Percentiles rank a stretch among this genome's conserved stretches.
These are phyloP conservation scores for Sycophila sp. DNA, from an alignment of 1,140 invertebrate genomes.

Conservation along the genomic window DNA sequence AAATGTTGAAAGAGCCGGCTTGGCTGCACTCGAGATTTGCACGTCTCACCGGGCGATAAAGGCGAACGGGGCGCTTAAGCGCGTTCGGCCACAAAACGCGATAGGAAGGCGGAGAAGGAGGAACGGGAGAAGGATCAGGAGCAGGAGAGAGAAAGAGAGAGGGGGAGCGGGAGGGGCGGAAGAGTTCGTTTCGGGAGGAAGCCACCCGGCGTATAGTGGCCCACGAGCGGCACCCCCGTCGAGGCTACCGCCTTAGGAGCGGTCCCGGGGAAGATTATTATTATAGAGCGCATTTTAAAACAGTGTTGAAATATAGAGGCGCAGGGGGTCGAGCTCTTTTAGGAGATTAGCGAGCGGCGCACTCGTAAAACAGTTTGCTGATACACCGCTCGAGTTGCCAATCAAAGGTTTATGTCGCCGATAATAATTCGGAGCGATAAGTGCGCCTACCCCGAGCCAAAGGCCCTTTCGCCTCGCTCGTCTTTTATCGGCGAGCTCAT, in stretches of 20 bases:
- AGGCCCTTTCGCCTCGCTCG: background rate
- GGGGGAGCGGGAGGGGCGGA: background rate
- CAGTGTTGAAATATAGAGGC: background rate
- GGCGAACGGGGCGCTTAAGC: slow-evolving; percentile 11
- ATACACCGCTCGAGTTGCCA: slow-evolving; percentile 14
- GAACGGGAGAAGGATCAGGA: background rate
- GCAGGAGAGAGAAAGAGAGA: slow-evolving; percentile 18
- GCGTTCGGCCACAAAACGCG: slow-evolving; percentile 16
- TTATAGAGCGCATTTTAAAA: background rate
- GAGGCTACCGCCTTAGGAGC: slow-evolving; percentile 10
- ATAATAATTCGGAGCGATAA: slow-evolving; percentile 28
- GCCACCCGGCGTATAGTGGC: background rate
- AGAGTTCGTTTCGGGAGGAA: background rate
- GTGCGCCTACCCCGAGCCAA: background rate
- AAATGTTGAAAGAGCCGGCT: background rate
- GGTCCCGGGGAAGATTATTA: background rate
- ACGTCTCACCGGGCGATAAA: background rate
- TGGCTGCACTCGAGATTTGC: background rate
- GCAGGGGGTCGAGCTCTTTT: background rate
- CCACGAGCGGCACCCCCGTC: slow-evolving; percentile 1
- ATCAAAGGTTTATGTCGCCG: slow-evolving; percentile 36
- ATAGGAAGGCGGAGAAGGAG: background rate
- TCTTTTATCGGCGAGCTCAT: background rate
- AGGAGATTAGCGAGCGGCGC: background rate
- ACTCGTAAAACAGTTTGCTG: background rate